A percentile compares a stretch with the other conserved stretches of the same genome.
Evolutionary conservation across 1,140 invertebrate species (phyloP).

Genomic region (Probaryconus sp.): DNA sequence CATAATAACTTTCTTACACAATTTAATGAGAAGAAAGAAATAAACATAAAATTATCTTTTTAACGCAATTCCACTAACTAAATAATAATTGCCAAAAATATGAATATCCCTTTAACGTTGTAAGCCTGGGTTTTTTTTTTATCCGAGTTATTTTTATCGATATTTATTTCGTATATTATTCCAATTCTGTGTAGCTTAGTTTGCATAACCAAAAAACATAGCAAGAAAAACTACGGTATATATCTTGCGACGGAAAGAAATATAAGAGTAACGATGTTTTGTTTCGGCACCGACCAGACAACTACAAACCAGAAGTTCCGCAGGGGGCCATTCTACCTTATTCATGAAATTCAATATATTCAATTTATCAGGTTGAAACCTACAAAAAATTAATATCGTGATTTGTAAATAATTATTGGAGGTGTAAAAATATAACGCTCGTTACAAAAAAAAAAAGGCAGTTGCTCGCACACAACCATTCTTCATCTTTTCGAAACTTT

Average conservation of each 20-base stretch:
- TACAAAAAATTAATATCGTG: slow-evolving; percentile 56
- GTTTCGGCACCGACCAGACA: slow-evolving; percentile 56
- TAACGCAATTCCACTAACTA: no score
- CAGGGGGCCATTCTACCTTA: slow-evolving; percentile 57
- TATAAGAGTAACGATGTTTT: slow-evolving; percentile 57
- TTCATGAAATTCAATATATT: slow-evolving; percentile 59
- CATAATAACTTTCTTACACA: no score
- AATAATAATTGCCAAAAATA: no score
- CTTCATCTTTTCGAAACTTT: no score
- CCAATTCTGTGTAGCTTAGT: slow-evolving; percentile 50
- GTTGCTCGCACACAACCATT: no score
- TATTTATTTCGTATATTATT: slow-evolving; percentile 43
- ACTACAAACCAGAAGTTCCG: slow-evolving; percentile 56
- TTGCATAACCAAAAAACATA: slow-evolving; percentile 47
- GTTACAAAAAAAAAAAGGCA: no score
- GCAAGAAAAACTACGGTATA: slow-evolving; percentile 39
- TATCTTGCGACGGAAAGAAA: slow-evolving; percentile 34
- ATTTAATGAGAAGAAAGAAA: no score
- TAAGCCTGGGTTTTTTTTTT: no score
- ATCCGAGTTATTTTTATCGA: slow-evolving; percentile 26
- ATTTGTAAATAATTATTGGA: slow-evolving; percentile 52
- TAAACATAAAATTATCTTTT: no score
- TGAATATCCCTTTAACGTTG: no score
- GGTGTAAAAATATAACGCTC: slow-evolving; percentile 20
- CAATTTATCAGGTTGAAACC: slow-evolving; percentile 49